phyloP scores from a whole-genome alignment of 2,888 invertebrate species.

The Venustoraphidia nigricollis region DNA sequence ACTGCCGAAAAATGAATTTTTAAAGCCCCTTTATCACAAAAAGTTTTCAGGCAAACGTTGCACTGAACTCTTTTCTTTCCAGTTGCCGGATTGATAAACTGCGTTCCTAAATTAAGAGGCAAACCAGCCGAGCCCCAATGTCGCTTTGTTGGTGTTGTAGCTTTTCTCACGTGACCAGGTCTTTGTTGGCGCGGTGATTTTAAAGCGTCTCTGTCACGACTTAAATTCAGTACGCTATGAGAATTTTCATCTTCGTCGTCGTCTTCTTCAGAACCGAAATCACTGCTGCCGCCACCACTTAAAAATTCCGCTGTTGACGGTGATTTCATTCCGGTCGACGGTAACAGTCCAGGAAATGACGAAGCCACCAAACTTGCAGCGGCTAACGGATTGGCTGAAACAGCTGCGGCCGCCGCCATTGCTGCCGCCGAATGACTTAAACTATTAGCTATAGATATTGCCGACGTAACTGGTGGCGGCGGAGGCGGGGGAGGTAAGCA shows the following conservation, averaged over 20 bases:
- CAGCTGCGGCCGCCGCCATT: constrained; percentile 47
- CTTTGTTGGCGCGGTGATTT: constrained; percentile 33
- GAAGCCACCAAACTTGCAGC: constrained; percentile 47
- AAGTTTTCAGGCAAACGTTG: constrained; percentile 95
- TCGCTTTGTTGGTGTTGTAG: constrained; percentile 59
- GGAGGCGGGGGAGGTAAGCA: constrained; percentile 41
- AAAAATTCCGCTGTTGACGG: constrained; percentile 25
- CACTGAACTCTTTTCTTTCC: constrained; percentile 96
- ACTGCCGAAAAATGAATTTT: constrained; percentile 99
- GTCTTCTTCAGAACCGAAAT: constrained; percentile 40
- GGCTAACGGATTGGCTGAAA: constrained; percentile 39
- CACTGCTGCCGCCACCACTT: constrained; percentile 27
- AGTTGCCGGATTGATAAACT: constrained; percentile 82
- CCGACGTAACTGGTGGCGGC: constrained; percentile 40
- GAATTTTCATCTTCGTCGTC: constrained; percentile 44
- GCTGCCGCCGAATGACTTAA: constrained; percentile 47
- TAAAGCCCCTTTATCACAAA: constrained; percentile 98
- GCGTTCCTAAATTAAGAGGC: constrained; percentile 71
- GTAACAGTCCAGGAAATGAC: constrained; percentile 41
- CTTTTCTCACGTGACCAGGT: constrained; percentile 40
- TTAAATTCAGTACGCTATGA: constrained; percentile 46
- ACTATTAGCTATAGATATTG: constrained; percentile 34
- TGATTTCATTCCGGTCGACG: constrained; percentile 36
- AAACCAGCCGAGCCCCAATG: constrained; percentile 63
- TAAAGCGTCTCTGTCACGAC: constrained; percentile 33